phyloP scores from a whole-genome alignment of 2,797 vertebrate species.

The Pseudomugil tenellus region DNA sequence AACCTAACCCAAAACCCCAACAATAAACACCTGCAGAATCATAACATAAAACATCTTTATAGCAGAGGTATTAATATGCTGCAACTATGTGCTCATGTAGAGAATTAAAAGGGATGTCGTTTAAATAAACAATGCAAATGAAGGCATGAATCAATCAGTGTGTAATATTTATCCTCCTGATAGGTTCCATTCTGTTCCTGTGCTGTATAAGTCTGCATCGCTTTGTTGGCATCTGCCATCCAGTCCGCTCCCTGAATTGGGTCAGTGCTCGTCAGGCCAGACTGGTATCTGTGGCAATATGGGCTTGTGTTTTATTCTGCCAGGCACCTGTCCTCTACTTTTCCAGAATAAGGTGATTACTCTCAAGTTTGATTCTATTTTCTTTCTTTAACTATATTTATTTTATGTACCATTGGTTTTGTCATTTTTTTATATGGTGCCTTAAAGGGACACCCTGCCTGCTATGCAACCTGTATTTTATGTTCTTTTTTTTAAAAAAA shows the following conservation, averaged over 20 bases:
- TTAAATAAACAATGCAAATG: neutral
- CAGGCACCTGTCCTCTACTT: slow-evolving; percentile 93
- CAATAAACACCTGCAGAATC: too few species aligned
- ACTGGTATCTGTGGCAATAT: slow-evolving; percentile 82
- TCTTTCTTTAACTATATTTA: neutral
- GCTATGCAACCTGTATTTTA: neutral
- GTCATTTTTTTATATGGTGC: neutral
- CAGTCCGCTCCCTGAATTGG: slow-evolving; percentile 89
- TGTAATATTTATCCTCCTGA: neutral
- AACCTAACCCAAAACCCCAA: too few species aligned
- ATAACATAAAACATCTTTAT: too few species aligned
- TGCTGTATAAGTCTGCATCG: slow-evolving; percentile 95
- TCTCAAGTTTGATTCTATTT: neutral
- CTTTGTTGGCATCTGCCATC: slow-evolving; percentile 91
- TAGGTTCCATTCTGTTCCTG: slow-evolving; percentile 91
- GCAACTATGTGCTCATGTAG: neutral
- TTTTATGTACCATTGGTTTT: neutral
- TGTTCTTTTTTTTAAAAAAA: neutral
- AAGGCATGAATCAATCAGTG: neutral
- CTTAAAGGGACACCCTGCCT: neutral
- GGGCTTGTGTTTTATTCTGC: slow-evolving; percentile 85
- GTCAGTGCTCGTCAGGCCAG: slow-evolving; percentile 84
- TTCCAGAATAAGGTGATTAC: slow-evolving; percentile 82
- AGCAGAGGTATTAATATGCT: neutral
- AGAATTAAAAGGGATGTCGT: neutral